These are phyloP conservation scores for Passer montanus DNA, from an alignment of 2,113 vertebrate genomes.

Conservation along the genomic window DNA sequence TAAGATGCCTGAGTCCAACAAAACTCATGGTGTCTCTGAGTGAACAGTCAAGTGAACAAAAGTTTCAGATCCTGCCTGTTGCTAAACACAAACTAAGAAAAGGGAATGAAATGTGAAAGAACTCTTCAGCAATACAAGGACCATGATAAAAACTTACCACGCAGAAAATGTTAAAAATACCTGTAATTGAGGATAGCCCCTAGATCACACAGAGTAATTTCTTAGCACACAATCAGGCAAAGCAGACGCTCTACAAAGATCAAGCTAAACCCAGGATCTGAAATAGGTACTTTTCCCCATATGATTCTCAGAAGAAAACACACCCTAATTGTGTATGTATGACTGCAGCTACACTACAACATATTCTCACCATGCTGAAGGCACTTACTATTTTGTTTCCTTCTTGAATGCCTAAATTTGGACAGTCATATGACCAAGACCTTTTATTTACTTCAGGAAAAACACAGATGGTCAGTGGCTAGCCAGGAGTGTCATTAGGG, in stretches of 20 bases:
- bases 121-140: background rate
- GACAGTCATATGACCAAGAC: background rate
- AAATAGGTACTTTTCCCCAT: background rate
- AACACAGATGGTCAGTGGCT: slow-evolving; percentile 55
- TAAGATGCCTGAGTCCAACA: background rate
- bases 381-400: background rate
- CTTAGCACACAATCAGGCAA: background rate
- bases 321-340: background rate
- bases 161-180: background rate
- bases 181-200: background rate
- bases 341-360: background rate
- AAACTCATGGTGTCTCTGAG: background rate
- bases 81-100: background rate
- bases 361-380: background rate
- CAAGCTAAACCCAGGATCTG: background rate
- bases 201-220: background rate
- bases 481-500: slow-evolving; percentile 65
- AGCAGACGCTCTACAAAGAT: background rate
- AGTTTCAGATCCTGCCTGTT: background rate
- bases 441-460: slow-evolving; percentile 61
- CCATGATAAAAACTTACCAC: background rate
- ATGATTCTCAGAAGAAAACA: background rate
- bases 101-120: background rate
- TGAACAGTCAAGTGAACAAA: background rate
- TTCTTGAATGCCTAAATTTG: slow-evolving; percentile 5